Percentiles rank a stretch among this genome's conserved stretches.
Conservation (phyloP, 1,140 invertebrate genomes). For the Batillaria attramentaria region DNA sequence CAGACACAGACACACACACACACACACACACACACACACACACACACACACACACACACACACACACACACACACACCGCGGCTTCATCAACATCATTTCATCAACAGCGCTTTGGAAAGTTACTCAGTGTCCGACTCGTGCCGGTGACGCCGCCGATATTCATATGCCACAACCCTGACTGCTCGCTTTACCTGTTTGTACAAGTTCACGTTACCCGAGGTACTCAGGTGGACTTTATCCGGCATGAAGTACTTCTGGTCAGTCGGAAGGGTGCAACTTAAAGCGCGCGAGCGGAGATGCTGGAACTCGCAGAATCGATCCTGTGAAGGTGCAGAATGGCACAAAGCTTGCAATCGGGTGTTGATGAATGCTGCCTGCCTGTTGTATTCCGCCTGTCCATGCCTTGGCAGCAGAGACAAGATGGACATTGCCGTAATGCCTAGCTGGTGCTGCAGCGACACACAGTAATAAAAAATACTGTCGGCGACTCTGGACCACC, state of each 20-base stretch:
- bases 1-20: slow-evolving; percentile 46
- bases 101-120: not conserved
- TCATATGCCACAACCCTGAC: not conserved
- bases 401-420: too few species aligned
- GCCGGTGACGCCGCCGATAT: not conserved
- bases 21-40: slow-evolving; percentile 42
- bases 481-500: too few species aligned
- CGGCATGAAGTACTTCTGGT: not conserved
- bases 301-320: too few species aligned
- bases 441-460: too few species aligned
- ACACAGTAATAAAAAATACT: too few species aligned
- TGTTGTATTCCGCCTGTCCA: too few species aligned
- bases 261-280: too few species aligned
- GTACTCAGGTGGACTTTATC: not conserved
- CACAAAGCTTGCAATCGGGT: too few species aligned
- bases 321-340: too few species aligned
- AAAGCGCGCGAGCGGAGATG: too few species aligned
- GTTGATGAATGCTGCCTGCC: too few species aligned
- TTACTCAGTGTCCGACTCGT: not conserved
- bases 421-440: too few species aligned
- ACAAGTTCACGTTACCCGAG: not conserved
- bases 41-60: slow-evolving; percentile 44
- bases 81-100: not conserved
- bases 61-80: slow-evolving; percentile 20
- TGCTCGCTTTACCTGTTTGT: not conserved